A percentile compares a stretch with the other conserved stretches of the same genome.
Conservation (phyloP, 2,888 invertebrate genomes). For the Oligia strigilis region DNA sequence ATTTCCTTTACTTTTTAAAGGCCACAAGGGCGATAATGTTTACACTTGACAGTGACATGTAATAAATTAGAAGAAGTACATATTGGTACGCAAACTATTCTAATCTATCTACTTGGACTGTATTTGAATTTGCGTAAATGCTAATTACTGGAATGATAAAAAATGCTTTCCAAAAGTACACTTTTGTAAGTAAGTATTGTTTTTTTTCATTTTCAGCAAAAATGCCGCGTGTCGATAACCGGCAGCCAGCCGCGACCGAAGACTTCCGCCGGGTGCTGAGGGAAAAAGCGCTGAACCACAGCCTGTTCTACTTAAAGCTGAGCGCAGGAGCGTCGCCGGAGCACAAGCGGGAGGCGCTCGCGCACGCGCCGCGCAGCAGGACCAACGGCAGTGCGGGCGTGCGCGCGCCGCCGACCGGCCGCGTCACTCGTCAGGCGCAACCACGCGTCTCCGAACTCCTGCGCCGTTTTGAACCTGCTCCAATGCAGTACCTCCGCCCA, state of each 20-base stretch:
- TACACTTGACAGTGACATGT: conserved; percentile 49
- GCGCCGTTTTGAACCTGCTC: conserved; percentile 85
- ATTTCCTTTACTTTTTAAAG: conserved; percentile 50
- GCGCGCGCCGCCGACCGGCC: conserved; percentile 84
- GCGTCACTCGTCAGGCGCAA: conserved; percentile 82
- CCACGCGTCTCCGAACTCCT: conserved; percentile 86
- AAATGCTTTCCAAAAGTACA: background rate
- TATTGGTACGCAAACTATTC: conserved; percentile 11
- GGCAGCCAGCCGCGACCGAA: conserved; percentile 78
- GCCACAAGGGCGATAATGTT: conserved; percentile 45
- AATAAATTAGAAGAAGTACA: conserved; percentile 51
- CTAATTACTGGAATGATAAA: conserved; percentile 4
- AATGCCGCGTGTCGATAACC: conserved; percentile 85
- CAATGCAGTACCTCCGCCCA: conserved; percentile 88
- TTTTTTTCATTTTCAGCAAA: conserved; percentile 57
- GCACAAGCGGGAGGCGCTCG: conserved; percentile 70
- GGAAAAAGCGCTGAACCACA: conserved; percentile 88
- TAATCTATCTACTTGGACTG: conserved; percentile 21
- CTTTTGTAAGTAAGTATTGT: background rate
- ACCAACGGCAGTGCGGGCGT: conserved; percentile 79
- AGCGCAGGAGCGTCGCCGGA: conserved; percentile 80
- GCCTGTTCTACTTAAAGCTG: conserved; percentile 88
- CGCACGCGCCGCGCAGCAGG: conserved; percentile 70
- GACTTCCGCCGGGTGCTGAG: conserved; percentile 88
- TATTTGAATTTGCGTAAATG: conserved; percentile 22